Conservation (phyloP, 1,140 invertebrate genomes). For the Pygmarrhopalites habei region DNA sequence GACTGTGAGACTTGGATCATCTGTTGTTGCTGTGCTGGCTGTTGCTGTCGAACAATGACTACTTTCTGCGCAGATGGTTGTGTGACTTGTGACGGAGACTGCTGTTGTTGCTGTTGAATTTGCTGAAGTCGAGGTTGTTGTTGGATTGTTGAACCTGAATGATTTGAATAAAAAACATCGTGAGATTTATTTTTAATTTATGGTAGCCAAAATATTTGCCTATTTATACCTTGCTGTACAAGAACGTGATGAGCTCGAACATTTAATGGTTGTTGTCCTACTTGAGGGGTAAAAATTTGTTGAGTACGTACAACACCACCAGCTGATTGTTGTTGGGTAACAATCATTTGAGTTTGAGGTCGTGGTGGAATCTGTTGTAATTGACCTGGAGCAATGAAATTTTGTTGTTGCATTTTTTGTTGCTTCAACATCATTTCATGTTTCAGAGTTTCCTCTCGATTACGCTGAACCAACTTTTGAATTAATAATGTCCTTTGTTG, state of each 20-base stretch:
- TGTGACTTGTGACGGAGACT: not conserved
- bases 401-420: slow-evolving; percentile 20
- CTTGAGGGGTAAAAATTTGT: slow-evolving; percentile 32
- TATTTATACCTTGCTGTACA: slow-evolving; percentile 24
- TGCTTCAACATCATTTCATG: slow-evolving; percentile 31
- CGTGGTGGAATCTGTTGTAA: slow-evolving; percentile 10
- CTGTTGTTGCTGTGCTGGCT: slow-evolving; percentile 10
- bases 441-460: slow-evolving; percentile 33
- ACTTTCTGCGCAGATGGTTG: not conserved
- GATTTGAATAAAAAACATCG: no score
- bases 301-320: slow-evolving; percentile 28
- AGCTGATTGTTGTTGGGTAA: slow-evolving; percentile 20
- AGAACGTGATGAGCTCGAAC: slow-evolving; percentile 26
- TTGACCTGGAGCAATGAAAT: slow-evolving; percentile 17
- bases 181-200: no score
- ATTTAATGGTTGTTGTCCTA: slow-evolving; percentile 17
- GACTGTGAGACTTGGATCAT: not conserved
- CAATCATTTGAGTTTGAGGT: slow-evolving; percentile 21
- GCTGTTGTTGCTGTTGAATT: not conserved
- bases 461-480: slow-evolving; percentile 34
- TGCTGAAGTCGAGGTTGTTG: not conserved
- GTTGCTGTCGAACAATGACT: not conserved
- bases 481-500: slow-evolving; percentile 28
- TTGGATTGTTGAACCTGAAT: no score
- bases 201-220: no score